Conservation (phyloP, 2,888 invertebrate genomes). For the Drosophila infuscata region DNA sequence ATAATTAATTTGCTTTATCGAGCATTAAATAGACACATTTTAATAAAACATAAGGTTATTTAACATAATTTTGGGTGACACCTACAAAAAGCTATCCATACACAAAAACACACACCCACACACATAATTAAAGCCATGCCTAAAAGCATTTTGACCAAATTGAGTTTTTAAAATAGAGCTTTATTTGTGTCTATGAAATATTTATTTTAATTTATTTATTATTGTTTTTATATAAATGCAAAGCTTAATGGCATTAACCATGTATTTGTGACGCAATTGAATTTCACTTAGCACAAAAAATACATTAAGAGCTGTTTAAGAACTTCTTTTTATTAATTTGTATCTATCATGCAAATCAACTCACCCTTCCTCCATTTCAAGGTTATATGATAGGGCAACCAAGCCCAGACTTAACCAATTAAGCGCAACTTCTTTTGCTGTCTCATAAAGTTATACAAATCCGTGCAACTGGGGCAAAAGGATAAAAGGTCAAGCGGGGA, state of each 20-base stretch:
- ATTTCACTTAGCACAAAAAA: not conserved
- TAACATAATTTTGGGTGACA: conserved; percentile 24
- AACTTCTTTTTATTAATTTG: not conserved
- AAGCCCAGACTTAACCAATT: conserved; percentile 14
- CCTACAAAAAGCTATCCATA: conserved; percentile 6
- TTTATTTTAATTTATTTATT: not conserved
- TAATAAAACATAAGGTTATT: conserved; percentile 17
- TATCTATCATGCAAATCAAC: not conserved
- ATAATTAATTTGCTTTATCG: conserved; percentile 2
- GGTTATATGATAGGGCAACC: conserved; percentile 18
- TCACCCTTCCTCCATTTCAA: not conserved
- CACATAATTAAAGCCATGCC: conserved; percentile 19
- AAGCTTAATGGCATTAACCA: not conserved
- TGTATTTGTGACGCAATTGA: not conserved
- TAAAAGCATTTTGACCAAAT: conserved; percentile 27
- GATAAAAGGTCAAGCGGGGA: conserved; percentile 37
- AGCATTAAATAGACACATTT: conserved; percentile 19
- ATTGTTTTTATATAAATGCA: not conserved
- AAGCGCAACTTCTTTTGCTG: conserved; percentile 1
- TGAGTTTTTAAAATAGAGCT: not conserved
- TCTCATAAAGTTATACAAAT: conserved; percentile 6
- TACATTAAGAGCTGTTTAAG: not conserved
- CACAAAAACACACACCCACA: not conserved
- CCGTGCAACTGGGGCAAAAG: not conserved
- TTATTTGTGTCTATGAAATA: not conserved